A percentile compares a stretch with the other conserved stretches of the same genome.
Evolutionary conservation across 2,113 vertebrate species (phyloP).

Genomic region (Chaenogobius annularis): DNA sequence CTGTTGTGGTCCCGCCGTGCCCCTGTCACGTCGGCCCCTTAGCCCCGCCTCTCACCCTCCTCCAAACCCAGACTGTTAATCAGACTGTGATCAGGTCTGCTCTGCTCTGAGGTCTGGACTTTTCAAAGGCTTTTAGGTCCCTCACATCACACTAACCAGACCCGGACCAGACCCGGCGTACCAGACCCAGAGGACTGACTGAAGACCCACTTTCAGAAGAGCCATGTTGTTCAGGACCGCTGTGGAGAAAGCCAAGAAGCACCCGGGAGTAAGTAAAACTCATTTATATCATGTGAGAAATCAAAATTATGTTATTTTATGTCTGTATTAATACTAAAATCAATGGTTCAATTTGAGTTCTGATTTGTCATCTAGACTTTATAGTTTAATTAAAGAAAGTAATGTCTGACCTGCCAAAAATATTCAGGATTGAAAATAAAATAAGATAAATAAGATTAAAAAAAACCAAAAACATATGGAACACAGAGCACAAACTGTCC

Average conservation of each 20-base stretch:
- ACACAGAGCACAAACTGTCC: too few relatives aligned
- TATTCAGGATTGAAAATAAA: too few relatives aligned
- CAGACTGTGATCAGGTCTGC: background rate
- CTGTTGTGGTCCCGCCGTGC: background rate
- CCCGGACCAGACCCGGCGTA: background rate
- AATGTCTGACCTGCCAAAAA: too few relatives aligned
- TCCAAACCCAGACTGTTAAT: background rate
- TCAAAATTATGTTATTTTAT: background rate
- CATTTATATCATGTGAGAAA: background rate
- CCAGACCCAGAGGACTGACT: background rate
- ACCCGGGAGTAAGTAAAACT: conserved; percentile 65
- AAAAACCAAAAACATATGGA: too few relatives aligned
- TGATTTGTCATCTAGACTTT: too few relatives aligned
- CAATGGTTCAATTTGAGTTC: too few relatives aligned
- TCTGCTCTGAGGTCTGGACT: background rate
- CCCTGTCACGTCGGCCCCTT: background rate
- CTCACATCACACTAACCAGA: background rate
- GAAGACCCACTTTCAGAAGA: background rate
- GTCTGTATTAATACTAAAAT: too few relatives aligned
- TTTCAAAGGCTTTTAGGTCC: background rate
- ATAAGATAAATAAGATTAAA: too few relatives aligned
- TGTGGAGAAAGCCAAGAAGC: conserved; percentile 58
- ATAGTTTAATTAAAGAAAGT: too few relatives aligned
- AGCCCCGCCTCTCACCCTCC: background rate
- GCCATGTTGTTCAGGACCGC: conserved; percentile 56